phyloP scores from a whole-genome alignment of 1,140 invertebrate species.

The Brachionus plicatilis region DNA sequence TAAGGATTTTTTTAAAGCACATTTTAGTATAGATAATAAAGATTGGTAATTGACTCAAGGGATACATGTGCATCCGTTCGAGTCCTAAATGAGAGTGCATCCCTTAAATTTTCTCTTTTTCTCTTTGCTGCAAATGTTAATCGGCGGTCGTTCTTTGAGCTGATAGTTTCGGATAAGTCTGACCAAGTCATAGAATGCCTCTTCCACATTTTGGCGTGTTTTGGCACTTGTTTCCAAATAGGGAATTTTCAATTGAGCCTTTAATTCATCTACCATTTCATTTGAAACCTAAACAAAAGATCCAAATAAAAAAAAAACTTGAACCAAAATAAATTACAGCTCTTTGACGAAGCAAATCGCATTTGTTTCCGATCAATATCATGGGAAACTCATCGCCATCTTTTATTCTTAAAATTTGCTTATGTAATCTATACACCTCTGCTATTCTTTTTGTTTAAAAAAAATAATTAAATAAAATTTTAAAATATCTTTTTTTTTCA shows the following conservation, averaged over 20 bases:
- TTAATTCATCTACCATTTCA: slow-evolving; percentile 27
- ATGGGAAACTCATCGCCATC: slow-evolving; percentile 77
- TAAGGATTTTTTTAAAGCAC: too few relatives aligned
- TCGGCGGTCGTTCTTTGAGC: slow-evolving; percentile 13
- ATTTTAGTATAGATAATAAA: too few relatives aligned
- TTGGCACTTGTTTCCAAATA: slow-evolving; percentile 93
- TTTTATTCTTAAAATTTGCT: slow-evolving; percentile 86
- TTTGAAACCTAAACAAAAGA: slow-evolving; percentile 21
- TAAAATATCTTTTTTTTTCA: slow-evolving; percentile 57
- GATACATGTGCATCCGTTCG: too few relatives aligned
- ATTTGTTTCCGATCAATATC: slow-evolving; percentile 82
- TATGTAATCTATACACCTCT: slow-evolving; percentile 77
- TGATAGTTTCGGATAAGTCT: slow-evolving; percentile 42
- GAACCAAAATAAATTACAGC: slow-evolving; percentile 61
- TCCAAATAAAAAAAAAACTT: too few relatives aligned
- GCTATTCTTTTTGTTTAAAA: background rate
- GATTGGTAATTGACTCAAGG: too few relatives aligned
- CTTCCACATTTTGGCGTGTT: slow-evolving; percentile 83
- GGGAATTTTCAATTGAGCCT: slow-evolving; percentile 16
- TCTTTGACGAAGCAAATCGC: slow-evolving; percentile 76
- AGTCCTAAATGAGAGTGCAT: background rate
- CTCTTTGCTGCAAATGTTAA: background rate
- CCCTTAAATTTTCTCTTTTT: background rate
- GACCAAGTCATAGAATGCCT: slow-evolving; percentile 81
- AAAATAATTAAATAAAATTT: background rate